Conservation (phyloP, 2,888 invertebrate genomes). For the Augiades crinisus region DNA sequence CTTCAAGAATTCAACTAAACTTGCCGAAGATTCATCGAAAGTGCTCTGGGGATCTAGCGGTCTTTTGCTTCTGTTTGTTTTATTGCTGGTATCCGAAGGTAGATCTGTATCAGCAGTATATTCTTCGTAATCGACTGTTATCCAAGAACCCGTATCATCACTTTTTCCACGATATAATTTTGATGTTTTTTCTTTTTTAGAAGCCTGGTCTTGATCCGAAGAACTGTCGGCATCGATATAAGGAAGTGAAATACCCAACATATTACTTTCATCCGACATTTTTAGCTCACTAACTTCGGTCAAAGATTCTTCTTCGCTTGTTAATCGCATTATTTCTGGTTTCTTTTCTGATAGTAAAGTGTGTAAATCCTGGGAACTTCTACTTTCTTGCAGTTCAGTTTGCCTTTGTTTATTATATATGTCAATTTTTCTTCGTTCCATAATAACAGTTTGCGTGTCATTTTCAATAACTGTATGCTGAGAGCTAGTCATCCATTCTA, state of each 20-base stretch:
- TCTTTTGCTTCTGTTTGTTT: conserved; percentile 45
- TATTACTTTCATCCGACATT: conserved; percentile 72
- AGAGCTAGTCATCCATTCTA: conserved; percentile 72
- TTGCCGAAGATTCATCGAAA: conserved; percentile 81
- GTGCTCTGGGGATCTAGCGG: conserved; percentile 80
- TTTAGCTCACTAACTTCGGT: conserved; percentile 84
- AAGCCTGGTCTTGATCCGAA: conserved; percentile 67
- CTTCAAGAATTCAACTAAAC: conserved; percentile 71
- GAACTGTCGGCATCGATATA: conserved; percentile 80
- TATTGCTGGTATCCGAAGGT: conserved; percentile 72
- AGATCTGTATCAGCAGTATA: conserved; percentile 83
- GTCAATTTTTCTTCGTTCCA: conserved; percentile 82
- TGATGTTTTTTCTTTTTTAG: conserved; percentile 48
- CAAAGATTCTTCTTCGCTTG: conserved; percentile 86
- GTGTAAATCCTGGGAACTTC: conserved; percentile 61
- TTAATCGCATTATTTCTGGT: conserved; percentile 74
- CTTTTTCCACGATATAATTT: conserved; percentile 78
- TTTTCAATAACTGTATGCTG: conserved; percentile 71
- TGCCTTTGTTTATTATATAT: conserved; percentile 80
- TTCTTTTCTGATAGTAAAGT: conserved; percentile 59
- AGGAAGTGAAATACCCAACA: conserved; percentile 73
- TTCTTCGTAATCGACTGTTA: conserved; percentile 85
- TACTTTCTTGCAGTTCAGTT: conserved; percentile 67
- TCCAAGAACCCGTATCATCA: conserved; percentile 86
- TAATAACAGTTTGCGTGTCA: conserved; percentile 83